Percentiles rank a stretch among this genome's conserved stretches.
Evolutionary conservation across 2,888 invertebrate genomes (phyloP).

Genomic region (Odontothrips loti): DNA sequence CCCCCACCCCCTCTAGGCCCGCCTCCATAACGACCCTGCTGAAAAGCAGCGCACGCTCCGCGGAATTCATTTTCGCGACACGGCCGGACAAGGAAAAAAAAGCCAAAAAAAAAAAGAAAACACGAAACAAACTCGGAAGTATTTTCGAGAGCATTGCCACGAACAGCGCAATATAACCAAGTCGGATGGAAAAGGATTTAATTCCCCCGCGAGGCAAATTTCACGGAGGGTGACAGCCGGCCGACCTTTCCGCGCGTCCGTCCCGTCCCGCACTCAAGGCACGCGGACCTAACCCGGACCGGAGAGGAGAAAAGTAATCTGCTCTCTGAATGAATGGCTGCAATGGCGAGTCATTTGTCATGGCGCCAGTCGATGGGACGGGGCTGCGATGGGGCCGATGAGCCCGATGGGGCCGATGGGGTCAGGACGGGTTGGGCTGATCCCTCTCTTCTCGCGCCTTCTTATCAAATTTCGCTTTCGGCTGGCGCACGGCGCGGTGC

Average conservation of each 20-base stretch:
- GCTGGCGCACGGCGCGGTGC: background rate
- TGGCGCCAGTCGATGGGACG: background rate
- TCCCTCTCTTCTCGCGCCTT: background rate
- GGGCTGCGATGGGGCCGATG: background rate
- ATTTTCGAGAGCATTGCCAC: no score
- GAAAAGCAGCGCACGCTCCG: no score
- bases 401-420: background rate
- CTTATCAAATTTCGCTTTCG: background rate
- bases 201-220: no score
- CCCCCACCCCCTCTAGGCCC: background rate
- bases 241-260: no score
- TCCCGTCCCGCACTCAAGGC: background rate
- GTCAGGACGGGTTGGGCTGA: background rate
- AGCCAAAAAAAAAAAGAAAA: no score
- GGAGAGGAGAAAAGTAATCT: background rate
- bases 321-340: background rate
- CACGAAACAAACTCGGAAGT: no score
- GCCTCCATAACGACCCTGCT: no score
- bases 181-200: no score
- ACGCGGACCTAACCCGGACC: background rate
- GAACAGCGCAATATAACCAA: no score
- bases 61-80: no score
- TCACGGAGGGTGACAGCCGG: no score
- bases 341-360: background rate
- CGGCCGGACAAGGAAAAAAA: no score